A percentile compares a stretch with the other conserved stretches of the same genome.
Conservation (phyloP, 2,888 invertebrate species). For the Macrosoma leucophasiata region DNA sequence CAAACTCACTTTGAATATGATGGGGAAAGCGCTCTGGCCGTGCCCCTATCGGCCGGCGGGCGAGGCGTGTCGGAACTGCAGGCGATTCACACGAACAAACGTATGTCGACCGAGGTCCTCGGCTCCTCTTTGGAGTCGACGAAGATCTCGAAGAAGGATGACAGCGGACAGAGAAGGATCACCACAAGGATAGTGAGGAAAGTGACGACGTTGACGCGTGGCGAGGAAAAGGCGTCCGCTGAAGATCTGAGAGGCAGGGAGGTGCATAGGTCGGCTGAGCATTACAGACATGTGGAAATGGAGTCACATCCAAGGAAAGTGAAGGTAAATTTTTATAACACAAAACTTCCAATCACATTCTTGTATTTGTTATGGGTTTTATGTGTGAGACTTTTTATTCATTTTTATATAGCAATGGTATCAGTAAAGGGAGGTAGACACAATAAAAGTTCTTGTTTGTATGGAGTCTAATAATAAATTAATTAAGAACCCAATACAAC, state of each 20-base stretch:
- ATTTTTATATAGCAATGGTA: too few relatives aligned
- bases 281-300: conserved; percentile 74
- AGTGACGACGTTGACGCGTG: conserved; percentile 90
- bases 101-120: conserved; percentile 88
- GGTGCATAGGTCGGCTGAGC: conserved; percentile 74
- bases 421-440: too few relatives aligned
- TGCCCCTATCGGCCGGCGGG: conserved; percentile 61
- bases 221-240: conserved; percentile 85
- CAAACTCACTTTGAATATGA: conserved; percentile 72
- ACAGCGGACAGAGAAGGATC: conserved; percentile 86
- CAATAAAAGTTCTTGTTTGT: too few relatives aligned
- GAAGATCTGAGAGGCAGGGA: conserved; percentile 81
- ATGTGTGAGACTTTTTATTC: background rate
- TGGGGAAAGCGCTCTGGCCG: conserved; percentile 57
- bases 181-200: conserved; percentile 91
- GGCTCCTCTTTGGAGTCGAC: conserved; percentile 90
- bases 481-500: too few relatives aligned
- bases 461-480: too few relatives aligned
- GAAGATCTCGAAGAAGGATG: conserved; percentile 86
- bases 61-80: conserved; percentile 77
- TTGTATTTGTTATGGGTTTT: background rate
- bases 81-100: conserved; percentile 88
- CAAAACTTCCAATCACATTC: background rate
- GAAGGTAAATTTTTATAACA: conserved; percentile 76
- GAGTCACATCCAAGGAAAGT: conserved; percentile 81